Percentiles rank a stretch among this genome's conserved stretches.
Conservation (phyloP, 2,797 vertebrate species). For the Acridotheres tristis region DNA sequence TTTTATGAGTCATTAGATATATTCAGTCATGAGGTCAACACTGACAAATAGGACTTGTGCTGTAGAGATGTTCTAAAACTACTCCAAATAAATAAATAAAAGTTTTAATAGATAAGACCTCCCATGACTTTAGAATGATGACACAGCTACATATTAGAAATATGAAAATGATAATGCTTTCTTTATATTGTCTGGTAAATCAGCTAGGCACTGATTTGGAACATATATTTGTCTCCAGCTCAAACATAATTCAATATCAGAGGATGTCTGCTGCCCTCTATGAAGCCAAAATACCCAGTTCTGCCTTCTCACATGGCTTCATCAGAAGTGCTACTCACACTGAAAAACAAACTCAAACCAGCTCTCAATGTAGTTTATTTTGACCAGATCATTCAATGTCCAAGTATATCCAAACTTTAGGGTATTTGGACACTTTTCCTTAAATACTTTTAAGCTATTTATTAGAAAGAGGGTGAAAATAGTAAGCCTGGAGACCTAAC, state of each 20-base stretch:
- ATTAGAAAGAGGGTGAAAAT: neutral
- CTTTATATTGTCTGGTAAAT: neutral
- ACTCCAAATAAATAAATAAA: neutral
- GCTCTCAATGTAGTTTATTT: neutral
- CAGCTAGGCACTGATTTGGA: neutral
- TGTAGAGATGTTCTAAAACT: neutral
- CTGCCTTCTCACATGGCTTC: neutral
- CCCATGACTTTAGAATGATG: neutral
- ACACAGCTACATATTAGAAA: neutral
- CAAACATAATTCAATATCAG: neutral
- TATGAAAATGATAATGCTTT: neutral
- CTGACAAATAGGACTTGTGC: neutral
- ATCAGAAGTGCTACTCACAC: neutral
- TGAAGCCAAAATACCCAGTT: neutral
- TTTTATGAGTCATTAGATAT: neutral
- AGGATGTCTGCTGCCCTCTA: neutral
- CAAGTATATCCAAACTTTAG: neutral
- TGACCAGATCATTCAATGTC: neutral
- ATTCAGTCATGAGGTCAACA: neutral
- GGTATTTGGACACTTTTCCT: neutral
- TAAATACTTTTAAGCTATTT: neutral
- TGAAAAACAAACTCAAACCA: neutral
- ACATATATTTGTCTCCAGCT: neutral
- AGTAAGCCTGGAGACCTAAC: neutral
- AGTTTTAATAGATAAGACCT: neutral